Evolutionary conservation across 2,113 vertebrate species (phyloP), one percentile per base, ranked within the genome.

Genomic region (Paradisaea rubra): DNA sequence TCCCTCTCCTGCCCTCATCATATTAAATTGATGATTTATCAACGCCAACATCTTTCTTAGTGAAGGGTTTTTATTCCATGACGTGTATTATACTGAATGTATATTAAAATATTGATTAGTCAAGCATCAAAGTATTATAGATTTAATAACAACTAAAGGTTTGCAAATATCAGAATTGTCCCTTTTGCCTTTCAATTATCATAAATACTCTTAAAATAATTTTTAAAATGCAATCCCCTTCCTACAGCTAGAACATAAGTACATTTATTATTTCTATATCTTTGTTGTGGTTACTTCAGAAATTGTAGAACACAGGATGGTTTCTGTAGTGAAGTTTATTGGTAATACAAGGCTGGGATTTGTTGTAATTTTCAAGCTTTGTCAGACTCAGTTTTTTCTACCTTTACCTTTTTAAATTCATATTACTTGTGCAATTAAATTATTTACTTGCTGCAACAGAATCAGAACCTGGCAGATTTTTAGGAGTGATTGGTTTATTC

Each of bases 371-470:
- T 87, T 79, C 30, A 69, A 42, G 3, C 22, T 69, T 87, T 79
- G 6, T 19, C 20, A 42, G 22, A 35, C 4, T 53, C 7, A 1
- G 1, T 60, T 74, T 68, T n/a, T 92, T 74, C 11, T 50, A 31
- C 2, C 1, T 81, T 78, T 65, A 10, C 1, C 2, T 31, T 57
- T 85, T 35, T 2, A 3, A 15, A 20, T 76, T 47, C 0, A 6
- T 57, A 54, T 21, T 74, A 35, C 57, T 19, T 5, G 8, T 49
- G 56, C 23, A 49, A 74, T 41, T 24, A 52, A 72, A 59, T 69
- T 52, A 27, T 73, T 86, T 60, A 28, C 16, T 31, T 80, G 9
- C 20, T 56, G 13, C 17, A 71, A 60, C 3, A 78, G 35, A 70
- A 80, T 7, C 9, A 45, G n/a, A 88, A 77, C 7, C 17, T 54